phyloP scores from a whole-genome alignment of 2,888 invertebrate genomes.

The Lamellibrachia columna region DNA sequence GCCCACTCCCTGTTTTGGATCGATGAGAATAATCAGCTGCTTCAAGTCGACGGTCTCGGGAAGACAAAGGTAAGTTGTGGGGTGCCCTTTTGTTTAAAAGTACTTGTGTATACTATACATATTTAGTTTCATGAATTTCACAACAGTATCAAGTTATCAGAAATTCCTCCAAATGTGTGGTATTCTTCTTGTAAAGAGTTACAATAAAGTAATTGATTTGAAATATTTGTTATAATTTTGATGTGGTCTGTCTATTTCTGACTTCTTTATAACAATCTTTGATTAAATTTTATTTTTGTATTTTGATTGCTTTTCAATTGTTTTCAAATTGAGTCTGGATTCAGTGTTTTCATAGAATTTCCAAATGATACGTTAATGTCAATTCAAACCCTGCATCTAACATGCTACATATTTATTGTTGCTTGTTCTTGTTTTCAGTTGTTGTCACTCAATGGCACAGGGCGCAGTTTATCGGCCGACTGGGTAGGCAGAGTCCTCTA shows the following conservation, averaged over 20 bases:
- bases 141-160: too few species aligned
- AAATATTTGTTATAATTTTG: too few species aligned
- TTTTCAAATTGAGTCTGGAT: constrained; percentile 32
- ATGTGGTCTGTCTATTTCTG: too few species aligned
- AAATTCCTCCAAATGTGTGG: too few species aligned
- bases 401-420: too few species aligned
- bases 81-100: background rate
- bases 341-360: constrained; percentile 27
- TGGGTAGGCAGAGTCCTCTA: constrained; percentile 88
- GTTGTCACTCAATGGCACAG: background rate
- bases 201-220: too few species aligned
- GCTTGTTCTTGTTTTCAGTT: background rate
- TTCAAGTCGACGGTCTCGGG: constrained; percentile 67
- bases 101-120: background rate
- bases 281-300: too few species aligned
- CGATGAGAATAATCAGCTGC: constrained; percentile 76
- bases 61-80: background rate
- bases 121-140: too few species aligned
- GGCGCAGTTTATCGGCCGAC: constrained; percentile 71
- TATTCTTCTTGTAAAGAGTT: too few species aligned
- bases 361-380: constrained; percentile 21
- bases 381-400: background rate
- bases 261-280: too few species aligned
- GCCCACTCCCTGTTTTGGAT: constrained; percentile 85
- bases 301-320: background rate